Conservation (phyloP, 2,888 invertebrate genomes). For the Drosophila austrosaltans region DNA sequence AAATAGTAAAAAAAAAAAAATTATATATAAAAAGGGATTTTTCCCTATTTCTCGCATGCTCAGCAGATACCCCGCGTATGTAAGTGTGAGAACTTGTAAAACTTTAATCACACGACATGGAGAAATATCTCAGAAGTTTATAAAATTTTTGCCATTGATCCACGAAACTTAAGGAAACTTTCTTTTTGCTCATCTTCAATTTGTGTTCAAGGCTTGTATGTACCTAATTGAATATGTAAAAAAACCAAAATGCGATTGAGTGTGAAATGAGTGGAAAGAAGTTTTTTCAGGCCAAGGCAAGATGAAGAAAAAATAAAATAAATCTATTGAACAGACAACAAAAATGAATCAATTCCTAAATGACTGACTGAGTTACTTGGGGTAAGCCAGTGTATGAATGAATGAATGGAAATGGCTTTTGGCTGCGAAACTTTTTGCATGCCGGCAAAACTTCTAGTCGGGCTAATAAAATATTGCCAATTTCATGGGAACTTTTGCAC, state of each 20-base stretch:
- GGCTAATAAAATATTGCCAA: slow-evolving; percentile 65
- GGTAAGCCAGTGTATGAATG: slow-evolving; percentile 49
- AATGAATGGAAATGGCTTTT: slow-evolving; percentile 7
- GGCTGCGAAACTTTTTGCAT: slow-evolving; percentile 51
- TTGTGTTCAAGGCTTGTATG: slow-evolving; percentile 32
- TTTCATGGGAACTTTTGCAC: slow-evolving; percentile 42
- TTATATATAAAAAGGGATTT: slow-evolving; percentile 30
- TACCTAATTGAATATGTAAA: slow-evolving; percentile 74
- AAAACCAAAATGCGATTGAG: slow-evolving; percentile 66
- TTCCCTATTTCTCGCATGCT: slow-evolving; percentile 40
- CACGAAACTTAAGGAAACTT: slow-evolving; percentile 55
- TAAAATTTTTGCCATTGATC: slow-evolving; percentile 65
- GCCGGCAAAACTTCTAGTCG: slow-evolving; percentile 50
- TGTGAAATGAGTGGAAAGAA: slow-evolving; percentile 64
- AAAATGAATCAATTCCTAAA: slow-evolving; percentile 11
- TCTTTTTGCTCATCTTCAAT: slow-evolving; percentile 39
- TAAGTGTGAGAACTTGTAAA: slow-evolving; percentile 39
- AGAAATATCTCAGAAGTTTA: slow-evolving; percentile 60
- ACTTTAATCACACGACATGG: slow-evolving; percentile 75
- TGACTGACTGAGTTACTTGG: slow-evolving; percentile 43
- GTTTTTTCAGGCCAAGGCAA: slow-evolving; percentile 16
- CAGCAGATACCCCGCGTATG: not conserved
- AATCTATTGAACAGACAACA: slow-evolving; percentile 44
- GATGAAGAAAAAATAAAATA: slow-evolving; percentile 15
- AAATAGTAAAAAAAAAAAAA: slow-evolving; percentile 48